Conservation (phyloP, 2,113 vertebrate species). For the Tragulus kanchil region DNA sequence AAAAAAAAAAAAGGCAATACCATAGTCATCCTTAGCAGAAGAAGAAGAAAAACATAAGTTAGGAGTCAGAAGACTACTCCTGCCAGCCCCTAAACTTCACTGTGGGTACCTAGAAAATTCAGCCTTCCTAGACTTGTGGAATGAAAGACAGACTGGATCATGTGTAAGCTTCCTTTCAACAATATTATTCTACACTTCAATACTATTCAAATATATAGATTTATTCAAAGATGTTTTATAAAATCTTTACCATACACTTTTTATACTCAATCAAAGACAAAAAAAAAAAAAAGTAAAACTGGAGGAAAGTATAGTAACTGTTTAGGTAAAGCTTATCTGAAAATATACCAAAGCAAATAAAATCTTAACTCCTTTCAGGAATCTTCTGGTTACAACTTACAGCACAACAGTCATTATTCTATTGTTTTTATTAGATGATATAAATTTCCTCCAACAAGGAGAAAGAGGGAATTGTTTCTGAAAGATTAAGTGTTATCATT, state of each 20-base stretch:
- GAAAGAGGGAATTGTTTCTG: conserved; percentile 72
- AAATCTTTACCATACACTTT: conserved; percentile 29
- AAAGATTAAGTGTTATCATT: not conserved
- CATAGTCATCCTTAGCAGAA: not conserved
- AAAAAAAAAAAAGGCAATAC: conserved; percentile 3
- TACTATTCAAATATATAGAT: not conserved
- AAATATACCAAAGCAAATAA: conserved; percentile 74
- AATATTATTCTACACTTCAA: not conserved
- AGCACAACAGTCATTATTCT: conserved; percentile 65
- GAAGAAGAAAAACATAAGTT: not conserved
- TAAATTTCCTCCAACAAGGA: conserved; percentile 79
- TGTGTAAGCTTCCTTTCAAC: not conserved
- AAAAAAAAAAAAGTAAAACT: not conserved
- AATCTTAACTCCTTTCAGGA: conserved; percentile 71
- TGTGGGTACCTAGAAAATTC: not conserved
- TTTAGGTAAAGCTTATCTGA: conserved; percentile 44
- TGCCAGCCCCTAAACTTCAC: not conserved
- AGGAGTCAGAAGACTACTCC: not conserved
- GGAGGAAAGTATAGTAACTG: conserved; percentile 41
- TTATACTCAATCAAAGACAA: not conserved
- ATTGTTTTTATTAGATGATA: conserved; percentile 73
- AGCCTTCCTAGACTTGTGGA: conserved; percentile 8
- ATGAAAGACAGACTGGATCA: not conserved
- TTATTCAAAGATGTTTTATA: not conserved
- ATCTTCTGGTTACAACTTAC: conserved; percentile 72